Conservation (phyloP, 1,140 invertebrate genomes). For the Rhynchophorus ferrugineus region DNA sequence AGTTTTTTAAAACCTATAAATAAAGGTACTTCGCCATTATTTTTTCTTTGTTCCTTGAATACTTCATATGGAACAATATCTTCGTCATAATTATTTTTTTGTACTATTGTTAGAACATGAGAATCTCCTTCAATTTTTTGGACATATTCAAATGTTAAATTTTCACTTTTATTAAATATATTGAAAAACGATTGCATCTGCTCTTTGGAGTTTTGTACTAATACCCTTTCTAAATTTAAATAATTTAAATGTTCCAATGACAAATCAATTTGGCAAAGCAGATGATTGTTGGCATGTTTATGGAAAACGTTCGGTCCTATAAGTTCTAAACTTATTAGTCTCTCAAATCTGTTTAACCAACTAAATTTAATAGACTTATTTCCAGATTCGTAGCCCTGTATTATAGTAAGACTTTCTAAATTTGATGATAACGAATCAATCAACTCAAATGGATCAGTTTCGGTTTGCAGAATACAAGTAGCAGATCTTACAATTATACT, state of each 20-base stretch:
- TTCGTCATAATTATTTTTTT: slow-evolving; percentile 39
- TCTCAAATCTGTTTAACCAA: slow-evolving; percentile 46
- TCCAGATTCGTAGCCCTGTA: slow-evolving; percentile 42
- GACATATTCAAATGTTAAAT: slow-evolving; percentile 36
- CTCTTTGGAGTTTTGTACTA: slow-evolving; percentile 36
- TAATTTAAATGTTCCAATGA: slow-evolving; percentile 40
- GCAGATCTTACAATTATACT: slow-evolving; percentile 44
- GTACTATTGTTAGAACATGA: slow-evolving; percentile 34
- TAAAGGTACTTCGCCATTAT: slow-evolving; percentile 42
- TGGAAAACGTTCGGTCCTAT: slow-evolving; percentile 44
- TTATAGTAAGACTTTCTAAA: slow-evolving; percentile 46
- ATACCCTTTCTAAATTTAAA: slow-evolving; percentile 43
- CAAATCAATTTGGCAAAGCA: slow-evolving; percentile 41
- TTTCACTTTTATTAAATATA: slow-evolving; percentile 30
- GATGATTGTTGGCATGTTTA: slow-evolving; percentile 28
- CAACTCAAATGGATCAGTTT: slow-evolving; percentile 41
- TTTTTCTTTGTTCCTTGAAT: slow-evolving; percentile 46
- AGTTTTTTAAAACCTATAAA: slow-evolving; percentile 52
- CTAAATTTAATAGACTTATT: slow-evolving; percentile 47
- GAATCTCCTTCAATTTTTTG: slow-evolving; percentile 31
- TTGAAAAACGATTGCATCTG: slow-evolving; percentile 34
- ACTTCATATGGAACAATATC: slow-evolving; percentile 57
- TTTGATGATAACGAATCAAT: slow-evolving; percentile 46
- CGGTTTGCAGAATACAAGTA: slow-evolving; percentile 49
- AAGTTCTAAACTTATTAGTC: slow-evolving; percentile 52